Percentiles rank a stretch among this genome's conserved stretches.
Evolutionary conservation across 64 coral and sea anemone species (phyloP).

Genomic region (Actinia tenebrosa): DNA sequence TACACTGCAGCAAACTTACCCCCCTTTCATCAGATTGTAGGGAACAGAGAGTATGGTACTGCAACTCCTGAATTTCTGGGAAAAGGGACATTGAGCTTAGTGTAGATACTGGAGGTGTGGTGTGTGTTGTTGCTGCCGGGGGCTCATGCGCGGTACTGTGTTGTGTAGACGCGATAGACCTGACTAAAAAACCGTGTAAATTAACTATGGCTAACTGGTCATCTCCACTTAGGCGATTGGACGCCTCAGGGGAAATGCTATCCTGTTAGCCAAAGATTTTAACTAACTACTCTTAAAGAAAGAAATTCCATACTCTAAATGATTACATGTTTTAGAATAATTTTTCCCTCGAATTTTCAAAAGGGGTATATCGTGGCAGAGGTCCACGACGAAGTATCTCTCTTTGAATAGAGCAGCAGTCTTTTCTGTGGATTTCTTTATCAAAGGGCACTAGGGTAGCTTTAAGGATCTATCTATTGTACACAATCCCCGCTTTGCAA

Average conservation of each 20-base stretch:
- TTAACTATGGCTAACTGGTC: conserved; percentile 32
- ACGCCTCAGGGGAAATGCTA: conserved; percentile 27
- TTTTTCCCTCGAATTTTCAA: background rate
- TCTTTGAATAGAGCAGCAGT: background rate
- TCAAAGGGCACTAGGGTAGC: background rate
- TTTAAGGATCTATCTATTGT: background rate
- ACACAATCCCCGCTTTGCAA: background rate
- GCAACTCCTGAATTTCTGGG: conserved; percentile 58
- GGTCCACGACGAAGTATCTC: background rate
- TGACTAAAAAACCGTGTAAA: conserved; percentile 30
- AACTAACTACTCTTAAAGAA: conserved; percentile 16
- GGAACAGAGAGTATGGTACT: conserved; percentile 42
- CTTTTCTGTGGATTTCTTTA: background rate
- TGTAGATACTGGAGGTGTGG: background rate
- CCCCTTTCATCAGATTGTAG: conserved; percentile 45
- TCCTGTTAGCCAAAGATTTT: conserved; percentile 17
- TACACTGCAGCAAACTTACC: conserved; percentile 38
- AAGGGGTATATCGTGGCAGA: background rate
- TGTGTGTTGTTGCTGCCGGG: conserved; percentile 35
- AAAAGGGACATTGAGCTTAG: conserved; percentile 43
- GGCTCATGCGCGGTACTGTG: conserved; percentile 32
- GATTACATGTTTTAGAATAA: background rate
- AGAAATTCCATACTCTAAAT: conserved; percentile 23
- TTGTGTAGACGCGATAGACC: conserved; percentile 28
- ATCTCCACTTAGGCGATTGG: conserved; percentile 31